Base-by-base conservation (phyloP, 2,888 invertebrate genomes). In the Hyposoter dolosus region DNA sequence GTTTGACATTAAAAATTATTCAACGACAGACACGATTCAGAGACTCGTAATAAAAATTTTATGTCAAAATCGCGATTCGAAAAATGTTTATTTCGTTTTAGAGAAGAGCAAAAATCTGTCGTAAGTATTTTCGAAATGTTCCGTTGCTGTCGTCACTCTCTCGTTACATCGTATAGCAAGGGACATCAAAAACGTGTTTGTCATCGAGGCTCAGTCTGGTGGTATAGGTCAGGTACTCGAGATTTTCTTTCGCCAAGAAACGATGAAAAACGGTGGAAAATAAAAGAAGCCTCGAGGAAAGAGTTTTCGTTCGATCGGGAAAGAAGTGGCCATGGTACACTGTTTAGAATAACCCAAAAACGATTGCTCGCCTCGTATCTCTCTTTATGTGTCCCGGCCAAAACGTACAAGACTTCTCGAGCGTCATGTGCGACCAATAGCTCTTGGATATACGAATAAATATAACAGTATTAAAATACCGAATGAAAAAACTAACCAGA, bases 341-440 rank as follows among this genome's bases (percentile, higher is more conserved):
- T 89, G 88, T 91, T 92, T 91, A 91, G 93, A 93, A 93, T 93
- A 93, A 93, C 90, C 92, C 91, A 92, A 91, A 91, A 93, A 93
- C 92, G 93, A 93, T 93, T 92, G 93, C 86, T 81, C 85, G 83
- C 68, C 83, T 85, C 72, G 82, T 84, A 47, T 50, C 83, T 74
- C 32, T 53, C 72, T 74, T 19, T 50, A 50, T 56, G 72, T 60
- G 60, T 56, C 47, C 56, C 60, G 76, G 45, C 10, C 63, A 68
- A 81, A 76, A 81, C 66, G 85, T 83, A 85, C 68, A 82, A 82
- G 83, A 84, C 75, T 80, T 72, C 56, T 75, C 43, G 81, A 88
- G 90, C 93, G 92, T 91, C 93, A 93, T 91, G 91, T 93, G 93
- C 89, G 88, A 85, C 85, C 91, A 91, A 93, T 93, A 91, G 92